Base-by-base conservation (phyloP, 2,113 vertebrate genomes). In the Myotis davidii region DNA sequence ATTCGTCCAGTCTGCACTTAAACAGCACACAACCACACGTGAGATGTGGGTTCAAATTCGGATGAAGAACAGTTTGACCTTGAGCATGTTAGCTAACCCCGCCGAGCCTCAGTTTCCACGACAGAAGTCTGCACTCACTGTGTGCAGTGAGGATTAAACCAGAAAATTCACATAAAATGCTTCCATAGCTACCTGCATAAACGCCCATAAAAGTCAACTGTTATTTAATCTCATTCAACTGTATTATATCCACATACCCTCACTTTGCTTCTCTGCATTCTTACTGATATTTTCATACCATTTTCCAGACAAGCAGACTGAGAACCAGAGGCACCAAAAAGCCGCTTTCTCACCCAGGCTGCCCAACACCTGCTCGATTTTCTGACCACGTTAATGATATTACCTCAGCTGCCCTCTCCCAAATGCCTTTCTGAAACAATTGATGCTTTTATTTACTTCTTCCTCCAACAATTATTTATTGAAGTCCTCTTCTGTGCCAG, bases 301-400 rank as follows among this genome's bases (percentile, higher is more conserved):
- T 94, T 94, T 90, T 61, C 93, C 29, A 94, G 50, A 84, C 29
- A n/a, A 50, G 74, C 13, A 86, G 70, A 86, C 69, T 48, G 79
- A 94, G 56, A 37, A 23, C 27, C 54, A 91, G 42, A 69, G 8
- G 4, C 34, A 78, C 20, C 39, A 32, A n/a, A 64, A 50, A 73
- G 29, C 64, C 23, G 3, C 20, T 85, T 64, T 90, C 64, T 84
- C 34, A 73, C 4, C 32, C 56, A 84, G 50, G 74, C 17, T 84
- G 56, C 34, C 83, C 52, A 78, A 20, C 8, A 32, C 32, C 74
- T 76, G 27, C 42, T 61, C 25, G 9, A 32, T 79, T 74, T 87
- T 67, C 74, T 45, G 73, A 37, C 27, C 39, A 48, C 37, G 21
- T 88, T 14, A 94, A 94, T 61, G 61, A 18, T 25, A 6, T 4